Evolutionary conservation across 1,140 invertebrate species (phyloP).

Genomic region (Meloidogyne hapla): DNA sequence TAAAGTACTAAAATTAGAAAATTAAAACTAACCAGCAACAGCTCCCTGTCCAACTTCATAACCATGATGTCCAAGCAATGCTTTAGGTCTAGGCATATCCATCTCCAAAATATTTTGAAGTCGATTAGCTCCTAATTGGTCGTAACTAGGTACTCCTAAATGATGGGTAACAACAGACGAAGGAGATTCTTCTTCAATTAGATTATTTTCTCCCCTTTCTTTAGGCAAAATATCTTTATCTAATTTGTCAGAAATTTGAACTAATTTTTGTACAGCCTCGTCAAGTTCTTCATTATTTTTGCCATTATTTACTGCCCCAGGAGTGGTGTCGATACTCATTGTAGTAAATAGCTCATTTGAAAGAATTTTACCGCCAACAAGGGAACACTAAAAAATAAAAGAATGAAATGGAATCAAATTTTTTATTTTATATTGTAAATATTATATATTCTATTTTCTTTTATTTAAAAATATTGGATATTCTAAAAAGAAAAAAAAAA

Average conservation of each 20-base stretch:
- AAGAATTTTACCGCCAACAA: slow-evolving; percentile 55
- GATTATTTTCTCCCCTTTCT: not conserved
- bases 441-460: too few relatives aligned
- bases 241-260: slow-evolving; percentile 27
- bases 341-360: slow-evolving; percentile 55
- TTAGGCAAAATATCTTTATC: slow-evolving; percentile 13
- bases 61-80: slow-evolving; percentile 58
- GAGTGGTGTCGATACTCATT: slow-evolving; percentile 27
- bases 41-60: slow-evolving; percentile 63
- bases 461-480: too few relatives aligned
- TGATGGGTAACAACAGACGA: slow-evolving; percentile 28
- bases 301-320: slow-evolving; percentile 26
- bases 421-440: too few relatives aligned
- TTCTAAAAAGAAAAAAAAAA: too few relatives aligned
- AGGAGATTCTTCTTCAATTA: slow-evolving; percentile 9
- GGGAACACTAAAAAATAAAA: slow-evolving; percentile 48
- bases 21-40: slow-evolving; percentile 51
- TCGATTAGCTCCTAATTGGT: slow-evolving; percentile 57
- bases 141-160: slow-evolving; percentile 56
- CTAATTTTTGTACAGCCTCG: slow-evolving; percentile 25
- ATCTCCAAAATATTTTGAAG: slow-evolving; percentile 64
- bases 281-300: slow-evolving; percentile 7
- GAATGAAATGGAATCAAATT: not conserved
- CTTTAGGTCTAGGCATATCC: slow-evolving; percentile 63
- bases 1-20: too few relatives aligned